phyloP scores from a whole-genome alignment of 2,888 invertebrate species.

The Rhamnusium bicolor region DNA sequence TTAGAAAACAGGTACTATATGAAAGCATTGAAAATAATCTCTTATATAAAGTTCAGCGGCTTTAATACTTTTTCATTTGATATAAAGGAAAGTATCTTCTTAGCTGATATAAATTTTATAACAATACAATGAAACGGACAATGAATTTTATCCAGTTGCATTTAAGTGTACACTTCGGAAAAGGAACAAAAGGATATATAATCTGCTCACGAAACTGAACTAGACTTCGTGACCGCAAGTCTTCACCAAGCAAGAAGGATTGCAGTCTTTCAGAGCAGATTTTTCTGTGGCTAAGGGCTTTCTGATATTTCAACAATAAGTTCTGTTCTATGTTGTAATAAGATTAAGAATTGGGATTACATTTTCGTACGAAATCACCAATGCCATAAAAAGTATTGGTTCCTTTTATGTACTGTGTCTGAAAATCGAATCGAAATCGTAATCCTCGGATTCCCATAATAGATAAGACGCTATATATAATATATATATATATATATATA shows the following conservation, averaged over 20 bases:
- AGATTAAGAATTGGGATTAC: conserved; percentile 26
- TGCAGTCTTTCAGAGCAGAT: background rate
- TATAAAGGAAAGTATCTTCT: background rate
- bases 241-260: background rate
- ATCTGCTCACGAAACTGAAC: background rate
- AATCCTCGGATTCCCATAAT: no score
- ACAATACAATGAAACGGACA: background rate
- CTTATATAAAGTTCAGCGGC: background rate
- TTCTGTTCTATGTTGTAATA: conserved; percentile 19
- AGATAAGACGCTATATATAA: no score
- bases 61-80: background rate
- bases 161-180: background rate
- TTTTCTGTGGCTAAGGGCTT: conserved; percentile 5
- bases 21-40: background rate
- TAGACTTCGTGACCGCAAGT: conserved; percentile 28
- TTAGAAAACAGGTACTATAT: no score
- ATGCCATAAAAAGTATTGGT: background rate
- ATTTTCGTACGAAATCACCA: background rate
- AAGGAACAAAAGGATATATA: conserved; percentile 11
- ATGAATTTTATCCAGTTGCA: background rate
- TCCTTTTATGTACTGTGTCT: background rate
- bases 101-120: background rate
- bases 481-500: no score
- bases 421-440: no score
- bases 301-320: conserved; percentile 22